Evolutionary conservation across 2,888 invertebrate genomes (phyloP), one percentile per base, ranked within the genome.

Genomic region (Philereme vetulata): DNA sequence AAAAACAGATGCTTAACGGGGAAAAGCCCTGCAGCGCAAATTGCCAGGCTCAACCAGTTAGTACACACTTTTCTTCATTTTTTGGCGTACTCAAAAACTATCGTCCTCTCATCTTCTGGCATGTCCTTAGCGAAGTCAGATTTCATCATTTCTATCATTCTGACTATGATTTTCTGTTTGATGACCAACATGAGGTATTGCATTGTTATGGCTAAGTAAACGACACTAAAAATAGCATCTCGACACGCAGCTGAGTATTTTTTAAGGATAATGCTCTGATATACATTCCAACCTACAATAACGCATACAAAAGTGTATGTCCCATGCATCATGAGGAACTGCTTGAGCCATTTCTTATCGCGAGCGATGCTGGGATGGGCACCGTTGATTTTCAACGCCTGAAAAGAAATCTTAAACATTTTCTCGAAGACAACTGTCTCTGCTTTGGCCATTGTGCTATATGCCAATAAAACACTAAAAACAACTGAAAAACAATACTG

Each of bases 131-230:
- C 35, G 8, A 48, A 64, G 43, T 66, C 66, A 3, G 36, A 35
- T 21, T 55, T 59, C 56, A 66, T 64, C 51, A 51, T 51, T 7
- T 60, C 45, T 4, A 64, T 57, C 3, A 64, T 42, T 11, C 35
- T 35, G 7, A 8, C 47, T 21, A 66, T 32, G 4, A 44, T 33
- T 21, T 42, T 40, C n/a, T 36, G 46, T 7, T 62, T 42, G 2
- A 10, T 4, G 0, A 62, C 4, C 10, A 65, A n/a, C 6, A 60
- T 35, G 32, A 47, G 11, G 47, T 59, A 64, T 38, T 62, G 52
- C 4, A 60, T 43, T 8, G 51, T 56, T 2, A 52, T 32, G 0
- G 58, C 48, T 32, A 36, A 51, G 21, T 56, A 66, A 0, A 56
- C 34, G 0, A 64, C 32, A 9, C 46, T 42, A 3, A 62, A 1